Conservation (phyloP, 2,888 invertebrate genomes). For the Andrena praecox region DNA sequence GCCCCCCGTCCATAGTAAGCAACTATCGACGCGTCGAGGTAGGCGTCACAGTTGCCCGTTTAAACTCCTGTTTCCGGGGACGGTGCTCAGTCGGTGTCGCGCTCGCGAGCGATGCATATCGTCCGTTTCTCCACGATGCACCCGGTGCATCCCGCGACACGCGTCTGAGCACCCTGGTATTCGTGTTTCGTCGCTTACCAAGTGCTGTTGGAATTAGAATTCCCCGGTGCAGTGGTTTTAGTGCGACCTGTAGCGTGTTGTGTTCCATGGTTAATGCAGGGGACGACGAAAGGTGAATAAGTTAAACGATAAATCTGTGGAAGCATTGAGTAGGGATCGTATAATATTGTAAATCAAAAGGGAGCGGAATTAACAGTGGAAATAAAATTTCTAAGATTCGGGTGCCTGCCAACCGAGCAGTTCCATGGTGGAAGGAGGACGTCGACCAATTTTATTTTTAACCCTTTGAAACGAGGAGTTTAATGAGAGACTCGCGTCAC, state of each 20-base stretch:
- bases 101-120: constrained; percentile 61
- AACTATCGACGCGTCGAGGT: not conserved
- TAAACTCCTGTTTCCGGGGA: constrained; percentile 27
- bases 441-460: constrained; percentile 40
- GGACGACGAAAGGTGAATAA: no score
- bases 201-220: constrained; percentile 2
- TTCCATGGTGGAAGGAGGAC: not conserved
- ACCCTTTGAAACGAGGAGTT: constrained; percentile 26
- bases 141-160: not conserved
- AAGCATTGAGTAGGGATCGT: no score
- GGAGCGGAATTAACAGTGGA: no score
- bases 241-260: not conserved
- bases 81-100: constrained; percentile 65
- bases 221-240: not conserved
- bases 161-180: not conserved
- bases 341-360: no score
- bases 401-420: constrained; percentile 8
- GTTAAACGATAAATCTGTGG: no score
- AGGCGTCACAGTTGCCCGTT: constrained; percentile 14
- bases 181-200: not conserved
- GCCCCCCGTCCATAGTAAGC: not conserved
- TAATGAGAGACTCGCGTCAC: constrained; percentile 19
- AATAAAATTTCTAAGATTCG: not conserved
- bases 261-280: not conserved
- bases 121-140: constrained; percentile 11